Percentiles rank a stretch among this genome's conserved stretches.
Conservation (phyloP, 2,888 invertebrate species). For the Stenichneumon culpator region DNA sequence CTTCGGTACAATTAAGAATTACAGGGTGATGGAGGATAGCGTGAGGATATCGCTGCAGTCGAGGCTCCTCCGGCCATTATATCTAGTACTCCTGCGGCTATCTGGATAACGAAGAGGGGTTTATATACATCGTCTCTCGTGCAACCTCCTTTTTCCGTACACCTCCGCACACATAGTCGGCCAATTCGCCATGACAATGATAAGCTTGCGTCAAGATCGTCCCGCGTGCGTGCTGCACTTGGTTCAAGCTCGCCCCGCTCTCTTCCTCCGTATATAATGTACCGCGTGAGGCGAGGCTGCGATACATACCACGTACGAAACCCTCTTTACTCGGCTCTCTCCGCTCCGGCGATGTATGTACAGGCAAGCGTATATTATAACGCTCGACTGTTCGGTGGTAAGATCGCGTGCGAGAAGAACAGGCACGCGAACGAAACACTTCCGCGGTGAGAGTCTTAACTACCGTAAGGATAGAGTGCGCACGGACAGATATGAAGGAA, state of each 20-base stretch:
- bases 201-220: conserved; percentile 59
- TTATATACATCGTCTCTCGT: conserved; percentile 2
- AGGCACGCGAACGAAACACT: conserved; percentile 70
- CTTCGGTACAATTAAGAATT: conserved; percentile 37
- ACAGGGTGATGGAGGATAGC: conserved; percentile 50
- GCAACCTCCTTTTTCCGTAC: not conserved
- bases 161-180: conserved; percentile 11
- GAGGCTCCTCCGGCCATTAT: conserved; percentile 67
- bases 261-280: conserved; percentile 2
- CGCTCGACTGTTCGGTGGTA: conserved; percentile 30
- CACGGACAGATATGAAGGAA: conserved; percentile 47
- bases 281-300: conserved; percentile 17
- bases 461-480: conserved; percentile 60
- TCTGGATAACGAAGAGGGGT: conserved; percentile 35
- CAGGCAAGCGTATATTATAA: conserved; percentile 53
- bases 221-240: conserved; percentile 42
- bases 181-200: conserved; percentile 54
- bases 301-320: conserved; percentile 21
- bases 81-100: conserved; percentile 67
- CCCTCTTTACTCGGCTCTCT: conserved; percentile 21
- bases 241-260: conserved; percentile 36
- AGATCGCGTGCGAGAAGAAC: conserved; percentile 63
- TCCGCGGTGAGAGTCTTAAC: conserved; percentile 68
- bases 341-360: not conserved
- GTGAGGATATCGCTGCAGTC: conserved; percentile 68